Conservation (phyloP, 2,113 vertebrate genomes). For the Lonchura striata region DNA sequence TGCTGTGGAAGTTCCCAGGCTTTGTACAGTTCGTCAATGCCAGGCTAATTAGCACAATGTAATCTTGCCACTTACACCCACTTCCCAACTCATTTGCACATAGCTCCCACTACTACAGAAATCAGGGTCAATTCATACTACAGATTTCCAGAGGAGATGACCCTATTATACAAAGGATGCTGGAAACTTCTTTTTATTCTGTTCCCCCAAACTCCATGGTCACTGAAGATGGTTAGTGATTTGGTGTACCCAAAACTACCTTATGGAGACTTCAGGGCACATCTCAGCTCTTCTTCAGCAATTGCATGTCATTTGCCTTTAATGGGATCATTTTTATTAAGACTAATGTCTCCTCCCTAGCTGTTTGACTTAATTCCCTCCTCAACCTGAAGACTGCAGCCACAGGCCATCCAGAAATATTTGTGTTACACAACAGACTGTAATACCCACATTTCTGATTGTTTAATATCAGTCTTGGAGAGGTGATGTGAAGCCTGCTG, state of each 20-base stretch:
- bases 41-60: constrained; percentile 35
- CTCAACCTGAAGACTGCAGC: not conserved
- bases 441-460: not conserved
- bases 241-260: not conserved
- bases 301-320: not conserved
- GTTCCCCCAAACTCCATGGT: not conserved
- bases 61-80: constrained; percentile 21
- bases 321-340: constrained; percentile 26
- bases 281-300: not conserved
- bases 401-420: not conserved
- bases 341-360: not conserved
- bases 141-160: not conserved
- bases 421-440: not conserved
- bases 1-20: constrained; percentile 49
- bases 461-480: not conserved
- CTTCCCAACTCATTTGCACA: constrained; percentile 43
- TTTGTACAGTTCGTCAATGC: not conserved
- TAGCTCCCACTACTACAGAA: not conserved
- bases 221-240: not conserved
- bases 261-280: not conserved
- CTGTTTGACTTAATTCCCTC: not conserved
- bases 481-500: not conserved
- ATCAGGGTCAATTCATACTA: not conserved
- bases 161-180: not conserved
- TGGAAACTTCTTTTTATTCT: not conserved